Percentiles rank a stretch among this genome's conserved stretches.
Evolutionary conservation across 1,140 invertebrate genomes (phyloP).

Genomic region (Ips typographus): DNA sequence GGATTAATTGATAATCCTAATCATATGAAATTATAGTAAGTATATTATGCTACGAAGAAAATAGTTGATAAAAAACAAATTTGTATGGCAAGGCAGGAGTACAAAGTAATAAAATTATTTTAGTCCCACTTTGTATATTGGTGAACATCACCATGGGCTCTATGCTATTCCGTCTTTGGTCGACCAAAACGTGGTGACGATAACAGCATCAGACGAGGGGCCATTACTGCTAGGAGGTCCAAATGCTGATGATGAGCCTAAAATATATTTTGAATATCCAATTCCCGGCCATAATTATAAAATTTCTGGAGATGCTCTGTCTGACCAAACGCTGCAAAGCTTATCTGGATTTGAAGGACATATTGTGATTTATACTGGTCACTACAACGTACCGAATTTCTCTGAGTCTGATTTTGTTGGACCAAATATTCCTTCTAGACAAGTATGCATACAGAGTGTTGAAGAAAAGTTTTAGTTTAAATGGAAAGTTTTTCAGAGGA

Average conservation of each 20-base stretch:
- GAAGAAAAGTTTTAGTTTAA: not conserved
- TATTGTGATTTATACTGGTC: slow-evolving; percentile 60
- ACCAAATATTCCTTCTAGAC: slow-evolving; percentile 18
- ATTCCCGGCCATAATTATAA: slow-evolving; percentile 51
- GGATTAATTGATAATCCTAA: slow-evolving; percentile 56
- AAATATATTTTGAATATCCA: slow-evolving; percentile 50
- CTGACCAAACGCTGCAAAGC: slow-evolving; percentile 49
- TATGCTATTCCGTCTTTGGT: slow-evolving; percentile 91
- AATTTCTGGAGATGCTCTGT: slow-evolving; percentile 36
- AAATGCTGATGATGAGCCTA: slow-evolving; percentile 46
- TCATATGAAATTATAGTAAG: slow-evolving; percentile 77
- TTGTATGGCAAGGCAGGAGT: not conserved
- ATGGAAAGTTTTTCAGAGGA: slow-evolving; percentile 4
- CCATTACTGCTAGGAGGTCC: slow-evolving; percentile 72
- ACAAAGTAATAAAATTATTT: slow-evolving; percentile 44
- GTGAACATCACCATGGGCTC: slow-evolving; percentile 82
- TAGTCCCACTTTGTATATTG: slow-evolving; percentile 91
- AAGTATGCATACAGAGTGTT: slow-evolving; percentile 9
- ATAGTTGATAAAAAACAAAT: not conserved
- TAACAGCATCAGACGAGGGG: slow-evolving; percentile 63
- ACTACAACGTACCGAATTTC: slow-evolving; percentile 78
- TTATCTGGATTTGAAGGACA: slow-evolving; percentile 40
- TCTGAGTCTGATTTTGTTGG: slow-evolving; percentile 25
- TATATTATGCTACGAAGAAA: slow-evolving; percentile 31
- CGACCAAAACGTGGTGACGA: slow-evolving; percentile 77